phyloP scores from a whole-genome alignment of 2,888 invertebrate genomes.

The Tineola bisselliella region DNA sequence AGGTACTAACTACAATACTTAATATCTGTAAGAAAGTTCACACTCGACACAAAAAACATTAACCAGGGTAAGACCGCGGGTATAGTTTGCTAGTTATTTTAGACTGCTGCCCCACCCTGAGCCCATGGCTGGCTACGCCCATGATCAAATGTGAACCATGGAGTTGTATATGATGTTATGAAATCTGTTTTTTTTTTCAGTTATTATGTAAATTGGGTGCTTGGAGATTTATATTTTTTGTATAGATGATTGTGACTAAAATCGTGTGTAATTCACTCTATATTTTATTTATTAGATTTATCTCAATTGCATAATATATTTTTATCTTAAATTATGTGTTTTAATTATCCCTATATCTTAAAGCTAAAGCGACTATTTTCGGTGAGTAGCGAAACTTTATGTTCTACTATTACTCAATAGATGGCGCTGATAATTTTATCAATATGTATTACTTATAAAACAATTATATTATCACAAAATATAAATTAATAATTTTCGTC shows the following conservation, averaged over 20 bases:
- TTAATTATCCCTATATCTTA: not conserved
- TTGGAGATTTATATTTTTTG: constrained; percentile 2
- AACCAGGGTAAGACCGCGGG: no score
- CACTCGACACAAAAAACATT: no score
- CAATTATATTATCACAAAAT: no score
- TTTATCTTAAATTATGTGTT: not conserved
- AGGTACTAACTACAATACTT: no score
- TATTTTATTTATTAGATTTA: not conserved
- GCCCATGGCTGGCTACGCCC: no score
- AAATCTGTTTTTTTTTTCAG: not conserved
- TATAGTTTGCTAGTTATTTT: no score
- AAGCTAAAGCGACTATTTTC: not conserved
- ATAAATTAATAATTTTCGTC: no score
- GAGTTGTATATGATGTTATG: not conserved
- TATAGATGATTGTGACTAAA: not conserved
- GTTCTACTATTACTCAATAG: not conserved
- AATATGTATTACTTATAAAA: no score
- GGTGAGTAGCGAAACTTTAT: not conserved
- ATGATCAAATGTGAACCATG: no score
- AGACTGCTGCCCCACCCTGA: no score
- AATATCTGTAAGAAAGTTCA: no score
- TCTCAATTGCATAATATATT: not conserved
- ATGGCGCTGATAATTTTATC: no score
- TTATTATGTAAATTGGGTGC: not conserved
- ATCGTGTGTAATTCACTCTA: not conserved